These are phyloP conservation scores for Actinia tenebrosa DNA, from an alignment of 64 coral and sea anemone genomes.

Conservation along the genomic window DNA sequence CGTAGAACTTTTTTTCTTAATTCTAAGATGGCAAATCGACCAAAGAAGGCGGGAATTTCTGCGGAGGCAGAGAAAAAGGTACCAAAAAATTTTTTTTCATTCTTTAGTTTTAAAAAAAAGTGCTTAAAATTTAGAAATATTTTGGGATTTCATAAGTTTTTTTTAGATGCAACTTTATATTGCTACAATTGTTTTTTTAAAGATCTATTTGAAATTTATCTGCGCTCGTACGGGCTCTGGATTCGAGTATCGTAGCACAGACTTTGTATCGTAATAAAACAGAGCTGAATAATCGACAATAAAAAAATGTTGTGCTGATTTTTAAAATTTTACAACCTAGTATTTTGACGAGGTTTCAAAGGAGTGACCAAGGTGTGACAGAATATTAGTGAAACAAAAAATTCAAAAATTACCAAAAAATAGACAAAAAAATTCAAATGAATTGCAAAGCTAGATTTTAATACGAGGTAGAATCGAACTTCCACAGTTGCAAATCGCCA, in stretches of 20 bases:
- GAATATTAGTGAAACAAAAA: neutral
- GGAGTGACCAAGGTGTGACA: neutral
- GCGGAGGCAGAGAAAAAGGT: slow-evolving; percentile 13
- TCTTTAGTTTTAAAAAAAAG: neutral
- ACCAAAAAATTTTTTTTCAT: neutral
- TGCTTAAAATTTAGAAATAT: no score
- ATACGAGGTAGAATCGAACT: neutral
- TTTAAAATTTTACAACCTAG: neutral
- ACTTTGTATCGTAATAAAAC: no score
- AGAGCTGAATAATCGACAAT: neutral
- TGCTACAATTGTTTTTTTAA: no score
- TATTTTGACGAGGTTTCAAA: neutral
- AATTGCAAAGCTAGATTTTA: neutral
- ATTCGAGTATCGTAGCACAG: no score
- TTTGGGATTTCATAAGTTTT: no score
- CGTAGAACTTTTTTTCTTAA: neutral
- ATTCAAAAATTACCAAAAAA: neutral
- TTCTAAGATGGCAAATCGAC: slow-evolving; percentile 6
- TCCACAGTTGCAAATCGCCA: neutral
- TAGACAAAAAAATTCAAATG: neutral
- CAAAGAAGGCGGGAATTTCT: neutral
- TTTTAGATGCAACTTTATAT: no score
- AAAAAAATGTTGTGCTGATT: neutral
- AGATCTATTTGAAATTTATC: no score
- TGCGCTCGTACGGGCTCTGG: no score